Evolutionary conservation across 2,888 invertebrate genomes (phyloP).

Genomic region (Oscheius sp.): DNA sequence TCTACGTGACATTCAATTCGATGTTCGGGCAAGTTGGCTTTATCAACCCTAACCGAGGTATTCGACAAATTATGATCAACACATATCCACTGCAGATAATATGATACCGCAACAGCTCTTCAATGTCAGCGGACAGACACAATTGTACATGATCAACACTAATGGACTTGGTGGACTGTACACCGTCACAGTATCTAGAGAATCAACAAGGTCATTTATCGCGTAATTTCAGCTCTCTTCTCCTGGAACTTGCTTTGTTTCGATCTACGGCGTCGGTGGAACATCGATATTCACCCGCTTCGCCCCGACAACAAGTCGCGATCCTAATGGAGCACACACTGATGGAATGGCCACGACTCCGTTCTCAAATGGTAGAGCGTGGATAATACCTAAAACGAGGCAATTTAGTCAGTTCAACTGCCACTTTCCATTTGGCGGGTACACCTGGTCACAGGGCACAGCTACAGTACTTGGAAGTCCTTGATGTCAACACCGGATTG

Average conservation of each 20-base stretch:
- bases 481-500: conserved; percentile 35
- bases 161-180: neutral
- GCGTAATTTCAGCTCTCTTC: conserved; percentile 19
- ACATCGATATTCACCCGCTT: conserved; percentile 55
- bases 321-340: conserved; percentile 49
- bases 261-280: conserved; percentile 54
- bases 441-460: conserved; percentile 40
- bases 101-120: neutral
- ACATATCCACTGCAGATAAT: neutral
- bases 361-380: conserved; percentile 36
- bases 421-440: conserved; percentile 49
- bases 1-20: conserved; percentile 51
- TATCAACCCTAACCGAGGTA: conserved; percentile 44
- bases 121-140: conserved; percentile 11
- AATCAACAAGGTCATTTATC: too few relatives aligned
- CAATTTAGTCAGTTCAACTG: conserved; percentile 30
- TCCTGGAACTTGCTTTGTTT: conserved; percentile 53
- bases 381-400: neutral
- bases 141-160: conserved; percentile 7
- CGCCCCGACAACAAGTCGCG: conserved; percentile 39
- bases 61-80: neutral
- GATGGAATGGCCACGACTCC: conserved; percentile 47
- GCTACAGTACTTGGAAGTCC: conserved; percentile 54
- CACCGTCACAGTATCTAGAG: neutral
- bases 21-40: conserved; percentile 43